phyloP scores from a whole-genome alignment of 2,797 vertebrate species.

The Cyprinella venusta region DNA sequence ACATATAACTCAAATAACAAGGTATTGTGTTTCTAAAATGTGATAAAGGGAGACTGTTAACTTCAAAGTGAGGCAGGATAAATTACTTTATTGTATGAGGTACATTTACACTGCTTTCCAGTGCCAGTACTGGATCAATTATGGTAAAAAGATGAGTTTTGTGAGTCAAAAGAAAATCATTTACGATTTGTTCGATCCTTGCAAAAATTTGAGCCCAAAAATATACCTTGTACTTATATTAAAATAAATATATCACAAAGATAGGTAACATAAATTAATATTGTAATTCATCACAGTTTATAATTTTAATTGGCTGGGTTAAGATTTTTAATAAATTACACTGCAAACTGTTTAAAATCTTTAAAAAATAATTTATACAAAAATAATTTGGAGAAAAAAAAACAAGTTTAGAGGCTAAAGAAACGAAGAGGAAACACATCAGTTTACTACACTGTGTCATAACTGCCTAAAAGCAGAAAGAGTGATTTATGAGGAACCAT shows the following conservation, averaged over 20 bases:
- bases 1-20: not conserved
- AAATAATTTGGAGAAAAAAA: not conserved
- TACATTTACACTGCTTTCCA: conserved; percentile 1
- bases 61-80: not conserved
- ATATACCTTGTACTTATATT: not conserved
- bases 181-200: not conserved
- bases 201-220: not conserved
- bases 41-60: not conserved
- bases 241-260: conserved; percentile 9
- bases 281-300: not conserved
- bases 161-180: not conserved
- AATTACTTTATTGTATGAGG: conserved; percentile 13
- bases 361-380: not conserved
- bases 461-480: not conserved
- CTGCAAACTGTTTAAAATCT: not conserved
- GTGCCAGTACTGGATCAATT: not conserved
- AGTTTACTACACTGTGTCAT: not conserved
- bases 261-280: not conserved
- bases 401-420: not conserved
- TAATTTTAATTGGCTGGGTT: not conserved
- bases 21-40: not conserved
- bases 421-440: not conserved
- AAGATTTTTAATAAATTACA: not conserved
- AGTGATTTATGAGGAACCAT: not conserved
- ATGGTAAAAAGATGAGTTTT: not conserved